Evolutionary conservation across 2,797 vertebrate species (phyloP), one percentile per base, ranked within the genome.

Genomic region (Chrysocyon brachyurus): DNA sequence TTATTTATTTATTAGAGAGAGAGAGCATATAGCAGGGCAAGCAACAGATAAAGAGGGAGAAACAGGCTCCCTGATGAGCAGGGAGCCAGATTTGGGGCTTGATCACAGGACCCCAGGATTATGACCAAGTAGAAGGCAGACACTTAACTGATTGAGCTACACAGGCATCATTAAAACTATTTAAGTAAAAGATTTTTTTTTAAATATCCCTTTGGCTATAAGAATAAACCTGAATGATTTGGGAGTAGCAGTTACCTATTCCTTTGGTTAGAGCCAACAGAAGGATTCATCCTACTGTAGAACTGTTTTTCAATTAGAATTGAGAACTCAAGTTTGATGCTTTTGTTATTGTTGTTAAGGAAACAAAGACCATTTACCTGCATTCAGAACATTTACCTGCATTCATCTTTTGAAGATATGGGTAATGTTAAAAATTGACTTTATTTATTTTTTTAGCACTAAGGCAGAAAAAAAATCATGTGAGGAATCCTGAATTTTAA

Each of bases 361-460:
- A 96, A 92, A 94, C 31, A 82, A 73, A 92, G 12, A 1, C 2
- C 24, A 66, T 56, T 92, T 77, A 28, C 7, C 12, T 54, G 75
- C 49, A 28, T 86, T 87, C 11, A 92, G 12, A 1, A 1, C 24
- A 66, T 56, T 92, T 77, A 28, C 7, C 12, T 54, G 75, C 49
- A 28, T 86, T 87, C 11, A 70, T 85, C 36, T 72, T 94, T 86
- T 94, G 21, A 97, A 77, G 66, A 82, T 11, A 14, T 26, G 21
- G 15, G 14, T 84, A 79, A 88, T 79, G 19, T 28, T 12, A 57
- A 84, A 93, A 90, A 33, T 0, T 40, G 3, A 54, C 59, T 3
- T 72, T 49, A 1, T 83, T 68, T 12, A 15, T 36, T 84, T 68
- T 61, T 57, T 75, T 4, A 84, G 28, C 22, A 21, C 10, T 21